These are phyloP conservation scores for Willisornis vidua DNA, from an alignment of 2,113 vertebrate species.

Conservation along the genomic window DNA sequence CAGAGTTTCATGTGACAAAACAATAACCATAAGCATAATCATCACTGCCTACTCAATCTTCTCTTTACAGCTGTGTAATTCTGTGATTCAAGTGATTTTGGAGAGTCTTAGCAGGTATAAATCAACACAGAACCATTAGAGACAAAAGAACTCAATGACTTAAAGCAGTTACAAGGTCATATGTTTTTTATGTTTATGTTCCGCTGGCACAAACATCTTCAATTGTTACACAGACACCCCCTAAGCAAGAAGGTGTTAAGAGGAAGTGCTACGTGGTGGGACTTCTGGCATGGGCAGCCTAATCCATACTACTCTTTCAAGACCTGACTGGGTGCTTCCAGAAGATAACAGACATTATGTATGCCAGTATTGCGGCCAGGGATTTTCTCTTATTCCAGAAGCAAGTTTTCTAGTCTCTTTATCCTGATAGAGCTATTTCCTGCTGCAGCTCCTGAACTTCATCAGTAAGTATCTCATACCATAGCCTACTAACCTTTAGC, in stretches of 20 bases:
- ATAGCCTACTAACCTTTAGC: not conserved
- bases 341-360: not conserved
- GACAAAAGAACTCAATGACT: not conserved
- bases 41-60: not conserved
- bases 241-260: not conserved
- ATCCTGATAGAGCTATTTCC: not conserved
- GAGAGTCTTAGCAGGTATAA: not conserved
- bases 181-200: not conserved
- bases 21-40: constrained; percentile 12
- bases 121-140: not conserved
- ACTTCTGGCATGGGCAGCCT: not conserved
- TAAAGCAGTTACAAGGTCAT: not conserved
- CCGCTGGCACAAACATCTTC: not conserved
- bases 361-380: not conserved
- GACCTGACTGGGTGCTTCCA: not conserved
- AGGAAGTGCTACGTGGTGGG: not conserved
- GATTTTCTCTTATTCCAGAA: not conserved
- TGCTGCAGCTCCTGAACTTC: not conserved
- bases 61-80: not conserved
- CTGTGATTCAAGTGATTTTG: not conserved
- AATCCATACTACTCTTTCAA: not conserved
- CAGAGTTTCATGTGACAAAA: constrained; percentile 19
- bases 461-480: not conserved
- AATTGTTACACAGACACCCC: not conserved
- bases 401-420: not conserved